Base-by-base conservation (phyloP, 2,113 vertebrate species). In the Acinonyx jubatus region DNA sequence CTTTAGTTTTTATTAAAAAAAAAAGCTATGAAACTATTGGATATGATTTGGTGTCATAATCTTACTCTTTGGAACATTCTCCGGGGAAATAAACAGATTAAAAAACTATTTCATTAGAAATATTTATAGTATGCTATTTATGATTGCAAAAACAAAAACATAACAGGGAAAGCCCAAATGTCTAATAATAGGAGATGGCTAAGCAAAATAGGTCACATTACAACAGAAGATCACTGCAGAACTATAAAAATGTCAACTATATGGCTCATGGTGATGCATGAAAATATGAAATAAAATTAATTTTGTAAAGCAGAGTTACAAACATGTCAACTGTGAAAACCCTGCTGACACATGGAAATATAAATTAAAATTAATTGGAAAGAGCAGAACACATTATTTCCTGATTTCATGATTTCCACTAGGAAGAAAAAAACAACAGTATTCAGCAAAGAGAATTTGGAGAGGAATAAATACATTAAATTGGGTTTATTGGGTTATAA, bases 91-190 rank as follows among this genome's bases (percentile, higher is more conserved):
- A 94, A 33, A 41, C 25, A 73, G 55, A 91, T 89, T 89, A 57
- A 86, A 96, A 96, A 71, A 57, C 50, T 55, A 95, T 65, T 93
- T 97, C n/a, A 73, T 97, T 94, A 92, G 65, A 86, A 97, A 91
- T 93, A 89, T 97, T 97, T 96, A 91, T 68, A 81, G 69, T 88
- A 45, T 81, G 57, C 41, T 95, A 65, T 80, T 94, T 96, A 68
- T 81, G 29, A 85, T 65, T 88, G n/a, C 14, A 89, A 93, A 97
- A 92, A 66, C 19, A 89, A 82, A 94, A 92, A 74, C 16, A 25
- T n/a, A 93, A 69, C 63, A 69, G 52, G 84, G 27, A 65, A 83
- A 92, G 68, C 9, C 79, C 52, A 79, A 76, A 65, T 71, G 12
- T 74, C 80, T 97, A 57, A 90, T 69, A 88, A 78, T 21, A 93